Evolutionary conservation across 2,113 vertebrate genomes (phyloP), one percentile per base, ranked within the genome.

Genomic region (Microcebus griseorufus): DNA sequence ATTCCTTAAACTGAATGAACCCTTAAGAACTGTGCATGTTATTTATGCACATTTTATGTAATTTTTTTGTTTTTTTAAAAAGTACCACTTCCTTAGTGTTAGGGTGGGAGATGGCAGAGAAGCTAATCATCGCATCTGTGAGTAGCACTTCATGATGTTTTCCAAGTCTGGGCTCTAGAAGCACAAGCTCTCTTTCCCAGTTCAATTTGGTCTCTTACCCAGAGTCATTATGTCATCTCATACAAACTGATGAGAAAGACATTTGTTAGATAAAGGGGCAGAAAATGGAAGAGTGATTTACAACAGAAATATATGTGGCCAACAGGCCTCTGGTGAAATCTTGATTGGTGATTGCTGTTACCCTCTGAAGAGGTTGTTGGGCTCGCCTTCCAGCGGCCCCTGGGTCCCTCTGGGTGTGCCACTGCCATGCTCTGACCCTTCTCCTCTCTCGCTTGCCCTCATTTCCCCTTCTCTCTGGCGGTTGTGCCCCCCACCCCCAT

Each of bases 131-230:
- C 17, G 17, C n/a, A 23, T 29, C 18, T 5, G 48, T n/a, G 76
- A 25, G 16, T 32, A 2, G 20, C 34, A 17, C 22, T 5, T 34
- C 16, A 29, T 0, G 8, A 51, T 53, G 32, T 7, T 60, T 76
- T 75, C 55, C 73, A 45, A 5, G 53, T 51, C 45, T 42, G n/a
- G 88, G 42, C 53, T 39, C 20, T n/a, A 10, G 45, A 53, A 62
- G 4, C 10, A 9, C 37, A 5, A 0, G 7, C 55, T 80, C 29
- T 45, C 60, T n/a, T 25, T 18, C 5, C 17, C 7, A 3, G 16
- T 34, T 34, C 23, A 42, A 0, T 25, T n/a, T 17, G 39, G 0
- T 23, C 67, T 53, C 29, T 34, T 8, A 39, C 27, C 1, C 17
- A 39, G 67, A 64, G 29, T 58, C 34, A 14, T 85, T 22, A 32